Evolutionary conservation across 2,888 invertebrate species (phyloP).

Genomic region (Galerucella calmariensis): DNA sequence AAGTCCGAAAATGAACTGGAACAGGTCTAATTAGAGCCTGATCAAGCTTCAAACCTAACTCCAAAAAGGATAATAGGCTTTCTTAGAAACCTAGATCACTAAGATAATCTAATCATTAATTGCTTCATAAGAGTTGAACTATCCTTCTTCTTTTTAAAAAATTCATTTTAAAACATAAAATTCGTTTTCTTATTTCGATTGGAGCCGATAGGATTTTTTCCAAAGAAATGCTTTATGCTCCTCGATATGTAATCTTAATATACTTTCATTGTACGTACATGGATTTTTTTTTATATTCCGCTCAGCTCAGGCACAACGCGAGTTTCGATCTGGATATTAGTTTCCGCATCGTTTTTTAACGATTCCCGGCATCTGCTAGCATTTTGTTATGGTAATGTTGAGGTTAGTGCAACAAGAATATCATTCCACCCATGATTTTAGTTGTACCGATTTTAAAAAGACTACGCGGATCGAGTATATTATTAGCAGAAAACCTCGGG

Average conservation of each 20-base stretch:
- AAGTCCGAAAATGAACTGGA: too few relatives aligned
- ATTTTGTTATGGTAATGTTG: slow-evolving; percentile 1
- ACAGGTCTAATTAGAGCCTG: too few relatives aligned
- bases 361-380: background rate
- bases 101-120: too few relatives aligned
- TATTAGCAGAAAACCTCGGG: background rate
- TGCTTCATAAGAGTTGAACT: too few relatives aligned
- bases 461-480: background rate
- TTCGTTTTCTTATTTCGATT: background rate
- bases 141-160: too few relatives aligned
- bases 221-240: background rate
- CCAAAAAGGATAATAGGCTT: too few relatives aligned
- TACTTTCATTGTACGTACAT: background rate
- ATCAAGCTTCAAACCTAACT: too few relatives aligned
- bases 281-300: background rate
- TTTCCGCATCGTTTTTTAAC: background rate
- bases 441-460: background rate
- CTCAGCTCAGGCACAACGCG: background rate
- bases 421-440: background rate
- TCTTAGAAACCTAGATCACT: too few relatives aligned
- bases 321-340: background rate
- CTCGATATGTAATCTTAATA: background rate
- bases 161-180: background rate
- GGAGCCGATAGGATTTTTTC: background rate
- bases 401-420: background rate